These are phyloP conservation scores for Drosophila nasuta DNA, from an alignment of 1,140 invertebrate genomes.

Conservation along the genomic window DNA sequence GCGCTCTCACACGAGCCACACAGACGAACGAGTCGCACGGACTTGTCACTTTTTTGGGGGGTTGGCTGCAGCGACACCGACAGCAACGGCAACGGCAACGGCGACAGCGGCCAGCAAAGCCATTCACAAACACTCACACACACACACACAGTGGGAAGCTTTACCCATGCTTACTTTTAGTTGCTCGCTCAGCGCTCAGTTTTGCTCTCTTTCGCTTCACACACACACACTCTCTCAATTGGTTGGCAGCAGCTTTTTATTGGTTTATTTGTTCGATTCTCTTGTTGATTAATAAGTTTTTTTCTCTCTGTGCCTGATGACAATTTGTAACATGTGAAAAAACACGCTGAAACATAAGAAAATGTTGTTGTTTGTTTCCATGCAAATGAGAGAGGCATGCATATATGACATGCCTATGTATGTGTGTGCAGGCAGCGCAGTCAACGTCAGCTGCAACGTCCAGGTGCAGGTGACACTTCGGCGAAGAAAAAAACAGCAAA, in stretches of 20 bases:
- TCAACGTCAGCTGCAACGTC: constrained; percentile 17
- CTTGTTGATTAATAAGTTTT: constrained; percentile 49
- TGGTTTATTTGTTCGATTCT: constrained; percentile 48
- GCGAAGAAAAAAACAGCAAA: constrained; percentile 47
- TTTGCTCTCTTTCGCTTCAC: constrained; percentile 29
- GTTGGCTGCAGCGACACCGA: constrained; percentile 51
- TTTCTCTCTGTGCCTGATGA: constrained; percentile 28
- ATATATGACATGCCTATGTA: neutral
- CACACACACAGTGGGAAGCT: constrained; percentile 27
- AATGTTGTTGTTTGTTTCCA: constrained; percentile 24
- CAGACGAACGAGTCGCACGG: constrained; percentile 58
- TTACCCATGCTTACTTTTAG: constrained; percentile 41
- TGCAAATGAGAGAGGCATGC: constrained; percentile 32
- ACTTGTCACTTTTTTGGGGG: constrained; percentile 62
- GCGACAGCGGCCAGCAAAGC: constrained; percentile 11
- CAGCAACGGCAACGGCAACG: constrained; percentile 27
- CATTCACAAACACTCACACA: constrained; percentile 7
- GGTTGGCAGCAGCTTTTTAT: constrained; percentile 49
- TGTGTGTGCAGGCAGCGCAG: constrained; percentile 31
- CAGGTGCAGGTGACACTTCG: constrained; percentile 54
- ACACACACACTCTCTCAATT: constrained; percentile 16
- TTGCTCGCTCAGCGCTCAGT: constrained; percentile 18
- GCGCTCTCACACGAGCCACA: constrained; percentile 76
- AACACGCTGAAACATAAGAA: constrained; percentile 47
- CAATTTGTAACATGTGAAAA: constrained; percentile 47